Base-by-base conservation (phyloP, 2,113 vertebrate species). In the Rynchops niger region DNA sequence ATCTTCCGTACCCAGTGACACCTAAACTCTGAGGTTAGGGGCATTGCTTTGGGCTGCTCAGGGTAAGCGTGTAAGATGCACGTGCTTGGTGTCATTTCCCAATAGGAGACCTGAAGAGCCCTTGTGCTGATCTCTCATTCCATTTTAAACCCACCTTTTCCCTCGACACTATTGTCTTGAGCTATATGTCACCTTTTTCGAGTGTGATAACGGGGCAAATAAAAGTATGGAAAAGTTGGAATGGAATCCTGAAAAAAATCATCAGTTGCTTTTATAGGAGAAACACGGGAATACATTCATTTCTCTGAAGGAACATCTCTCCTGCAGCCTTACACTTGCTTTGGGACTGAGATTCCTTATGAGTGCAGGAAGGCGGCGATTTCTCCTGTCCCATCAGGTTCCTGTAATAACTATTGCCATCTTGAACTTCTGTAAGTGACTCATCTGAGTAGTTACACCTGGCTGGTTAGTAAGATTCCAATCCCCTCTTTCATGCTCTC, bases 41-140 rank as follows among this genome's bases (percentile, higher is more conserved):
- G 23, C 9, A 3, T 50, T 62, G 42, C 40, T 36, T 71, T 90
- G 29, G 20, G 20, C 30, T n/a, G 1, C 56, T 80, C 4, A 2
- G 36, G 27, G 29, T 3, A 8, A 71, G 21, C 23, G 6, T 6
- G 0, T 38, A n/a, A n/a, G 29, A 21, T 52, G 38, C 0, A 0
- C 6, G 1, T 29, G 9, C 25, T 49, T 2, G 2, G 4, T 76
- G 42, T 19, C 6, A 19, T 21, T 93, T 71, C 38, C 42, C 32
- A 53, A 0, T 50, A 13, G 9, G 29, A 67, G 38, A 30, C 61
- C 27, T 66, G 53, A 77, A 26, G 29, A 49, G 18, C 38, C 7
- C 3, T 66, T 11, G 9, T 70, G 36, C 34, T 88, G 52, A 40
- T 50, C 4, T 81, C 26, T 32, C 2, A 1, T 15, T 82, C 19